Evolutionary conservation across 2,888 invertebrate genomes (phyloP), one percentile per base, ranked within the genome.

Genomic region (Lydus trimaculatus): DNA sequence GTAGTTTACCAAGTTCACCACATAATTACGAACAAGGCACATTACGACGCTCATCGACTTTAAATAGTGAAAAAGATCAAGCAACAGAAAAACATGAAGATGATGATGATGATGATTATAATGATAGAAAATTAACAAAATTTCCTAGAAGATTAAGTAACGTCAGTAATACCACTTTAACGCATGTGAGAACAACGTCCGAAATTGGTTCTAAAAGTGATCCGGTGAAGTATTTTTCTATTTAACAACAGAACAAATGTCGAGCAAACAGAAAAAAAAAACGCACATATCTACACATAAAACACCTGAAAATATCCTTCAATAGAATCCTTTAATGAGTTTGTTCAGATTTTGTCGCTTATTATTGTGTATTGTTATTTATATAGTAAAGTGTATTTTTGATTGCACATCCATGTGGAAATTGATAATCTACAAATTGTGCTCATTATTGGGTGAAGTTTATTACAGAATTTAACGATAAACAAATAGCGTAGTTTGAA

Each of bases 121-220:
- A 67, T 72, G 69, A 59, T 63, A 70, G 33, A 64, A 66, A 65
- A 23, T 62, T 31, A 72, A 60, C 66, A 67, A 73, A 71, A 48
- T 58, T 72, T n/a, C 69, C 75, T 15, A 76, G 88, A 71, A 80
- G 83, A 74, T 86, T 88, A 56, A 87, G 89, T 67, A 87, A 86
- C 70, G 88, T 88, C 61, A 87, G 86, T 76, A 89, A 88, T 69
- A 87, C 87, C 58, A 90, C 90, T 31, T 84, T 91, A 71, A 91
- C 90, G 67, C 90, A 91, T 85, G 91, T 91, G 85, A 88, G 89
- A 87, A 75, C 75, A 77, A 75, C 78, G 74, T 76, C 78, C 69
- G 74, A 80, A 72, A 70, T 76, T 63, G 78, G 81, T 80, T 82
- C 84, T 78, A 84, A 82, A 82, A 85, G 85, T 82, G 84, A 84